These are phyloP conservation scores for Hetaerina americana DNA, from an alignment of 1,140 invertebrate species.

Conservation along the genomic window DNA sequence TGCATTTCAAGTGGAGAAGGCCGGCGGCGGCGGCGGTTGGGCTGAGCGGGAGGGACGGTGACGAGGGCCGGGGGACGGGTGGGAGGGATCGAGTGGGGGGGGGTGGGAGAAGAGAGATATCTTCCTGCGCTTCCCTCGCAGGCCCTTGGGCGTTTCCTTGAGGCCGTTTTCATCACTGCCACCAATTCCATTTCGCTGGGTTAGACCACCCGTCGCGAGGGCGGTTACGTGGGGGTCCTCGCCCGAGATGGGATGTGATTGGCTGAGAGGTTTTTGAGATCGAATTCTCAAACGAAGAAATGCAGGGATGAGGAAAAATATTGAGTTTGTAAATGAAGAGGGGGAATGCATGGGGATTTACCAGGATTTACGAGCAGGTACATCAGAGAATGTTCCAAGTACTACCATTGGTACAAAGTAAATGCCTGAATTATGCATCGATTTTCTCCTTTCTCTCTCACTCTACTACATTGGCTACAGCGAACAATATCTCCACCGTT, in stretches of 20 bases:
- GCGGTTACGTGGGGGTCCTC: not conserved
- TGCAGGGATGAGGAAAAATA: no score
- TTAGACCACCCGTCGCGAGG: no score
- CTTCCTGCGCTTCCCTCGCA: not conserved
- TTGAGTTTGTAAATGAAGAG: no score
- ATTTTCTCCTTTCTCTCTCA: no score
- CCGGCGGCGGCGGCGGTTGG: not conserved
- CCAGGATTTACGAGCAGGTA: no score
- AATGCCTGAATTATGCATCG: no score
- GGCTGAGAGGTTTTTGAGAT: not conserved
- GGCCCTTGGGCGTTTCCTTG: not conserved
- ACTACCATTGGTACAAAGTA: no score
- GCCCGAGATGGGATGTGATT: not conserved
- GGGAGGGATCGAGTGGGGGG: not conserved
- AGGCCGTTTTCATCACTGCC: not conserved
- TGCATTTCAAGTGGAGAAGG: no score
- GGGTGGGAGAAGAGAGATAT: not conserved
- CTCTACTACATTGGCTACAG: no score
- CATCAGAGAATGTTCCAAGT: no score
- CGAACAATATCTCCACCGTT: no score
- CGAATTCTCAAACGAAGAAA: not conserved
- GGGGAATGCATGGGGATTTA: no score
- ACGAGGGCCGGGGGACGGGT: not conserved
- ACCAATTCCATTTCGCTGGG: not conserved
- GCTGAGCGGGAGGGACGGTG: not conserved